A percentile compares a stretch with the other conserved stretches of the same genome.
Evolutionary conservation across 2,888 invertebrate species (phyloP).

Genomic region (Disparrhopalites patrizii): DNA sequence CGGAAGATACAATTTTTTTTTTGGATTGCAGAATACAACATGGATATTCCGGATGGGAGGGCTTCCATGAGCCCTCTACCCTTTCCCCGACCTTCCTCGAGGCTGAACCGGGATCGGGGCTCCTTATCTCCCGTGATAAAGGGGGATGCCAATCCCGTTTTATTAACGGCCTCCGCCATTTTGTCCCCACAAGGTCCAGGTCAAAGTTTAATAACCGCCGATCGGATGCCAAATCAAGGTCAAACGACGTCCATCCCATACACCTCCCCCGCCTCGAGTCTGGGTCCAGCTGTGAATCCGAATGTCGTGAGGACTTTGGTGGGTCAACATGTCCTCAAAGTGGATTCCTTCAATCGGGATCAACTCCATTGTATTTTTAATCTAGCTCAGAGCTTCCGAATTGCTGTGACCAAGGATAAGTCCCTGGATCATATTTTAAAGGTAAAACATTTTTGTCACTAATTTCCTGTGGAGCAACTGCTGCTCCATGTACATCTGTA

Average conservation of each 20-base stretch:
- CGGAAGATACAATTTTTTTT: too few relatives aligned
- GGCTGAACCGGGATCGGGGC: slow-evolving; percentile 12
- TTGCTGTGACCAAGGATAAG: slow-evolving; percentile 75
- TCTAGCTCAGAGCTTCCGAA: slow-evolving; percentile 80
- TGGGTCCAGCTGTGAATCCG: slow-evolving; percentile 15
- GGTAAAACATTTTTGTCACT: slow-evolving; percentile 51
- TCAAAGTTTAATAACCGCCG: background rate
- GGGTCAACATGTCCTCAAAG: slow-evolving; percentile 78
- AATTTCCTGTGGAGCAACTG: slow-evolving; percentile 14
- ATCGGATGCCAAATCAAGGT: background rate
- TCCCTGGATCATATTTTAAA: slow-evolving; percentile 78
- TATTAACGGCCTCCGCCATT: background rate
- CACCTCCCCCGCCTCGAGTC: slow-evolving; percentile 23
- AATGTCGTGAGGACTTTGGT: slow-evolving; percentile 51
- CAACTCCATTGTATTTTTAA: slow-evolving; percentile 90
- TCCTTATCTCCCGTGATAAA: slow-evolving; percentile 12
- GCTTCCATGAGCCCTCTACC: slow-evolving; percentile 29
- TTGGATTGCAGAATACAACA: slow-evolving; percentile 16
- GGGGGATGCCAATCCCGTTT: background rate
- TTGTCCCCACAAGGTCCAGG: background rate
- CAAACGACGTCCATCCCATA: slow-evolving; percentile 18
- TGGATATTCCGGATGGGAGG: slow-evolving; percentile 23
- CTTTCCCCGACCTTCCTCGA: slow-evolving; percentile 7
- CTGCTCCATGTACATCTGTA: slow-evolving; percentile 20
- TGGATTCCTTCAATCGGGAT: slow-evolving; percentile 81